Evolutionary conservation across 1,140 invertebrate genomes (phyloP), one percentile per base, ranked within the genome.

Genomic region (Chelonus insularis): DNA sequence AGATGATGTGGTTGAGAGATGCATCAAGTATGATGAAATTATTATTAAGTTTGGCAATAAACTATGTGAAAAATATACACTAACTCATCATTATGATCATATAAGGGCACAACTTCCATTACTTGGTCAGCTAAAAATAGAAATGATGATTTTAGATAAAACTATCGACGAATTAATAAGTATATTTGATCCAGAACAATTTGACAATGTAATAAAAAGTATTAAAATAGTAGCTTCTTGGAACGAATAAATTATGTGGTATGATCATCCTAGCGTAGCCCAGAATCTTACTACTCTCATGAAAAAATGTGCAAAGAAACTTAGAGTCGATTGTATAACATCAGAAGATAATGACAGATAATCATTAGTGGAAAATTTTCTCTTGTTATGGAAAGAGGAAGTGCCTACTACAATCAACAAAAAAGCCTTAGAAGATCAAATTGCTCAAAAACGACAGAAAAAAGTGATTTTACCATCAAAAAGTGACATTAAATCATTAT

Each of bases 41-140:
- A 8, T 67, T 11, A 68, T 70, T 9, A n/a, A 58, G 2, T 70
- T 66, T 63, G 65, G 56, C 12, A 70, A 70, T 52, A 66, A 66
- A 56, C 41, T 67, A 25, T 65, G 61, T 51, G 29, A 57, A 1
- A 69, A 67, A 62, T 69, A 47, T 21, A 47, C 43, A 20, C 16
- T 47, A 20, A 1, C 63, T 4, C 25, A 29, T 29, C 39, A 67
- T 11, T 58, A 64, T 39, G 52, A 60, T n/a, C 65, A 64, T 62
- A 64, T 69, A 39, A 29, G 65, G 8, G n/a, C 62, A 16, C 55
- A 59, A 14, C 29, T 69, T 5, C 36, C 65, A 34, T 16, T 66
- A 12, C 11, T 69, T 8, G 68, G 59, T 23, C 56, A 57, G 8
- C 37, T 69, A 20, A 45, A 64, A n/a, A 50, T 41, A 12, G 39